A percentile compares a stretch with the other conserved stretches of the same genome.
These are phyloP conservation scores for Hydrocynus forskahlii DNA, from an alignment of 2,797 vertebrate genomes.

Conservation along the genomic window DNA sequence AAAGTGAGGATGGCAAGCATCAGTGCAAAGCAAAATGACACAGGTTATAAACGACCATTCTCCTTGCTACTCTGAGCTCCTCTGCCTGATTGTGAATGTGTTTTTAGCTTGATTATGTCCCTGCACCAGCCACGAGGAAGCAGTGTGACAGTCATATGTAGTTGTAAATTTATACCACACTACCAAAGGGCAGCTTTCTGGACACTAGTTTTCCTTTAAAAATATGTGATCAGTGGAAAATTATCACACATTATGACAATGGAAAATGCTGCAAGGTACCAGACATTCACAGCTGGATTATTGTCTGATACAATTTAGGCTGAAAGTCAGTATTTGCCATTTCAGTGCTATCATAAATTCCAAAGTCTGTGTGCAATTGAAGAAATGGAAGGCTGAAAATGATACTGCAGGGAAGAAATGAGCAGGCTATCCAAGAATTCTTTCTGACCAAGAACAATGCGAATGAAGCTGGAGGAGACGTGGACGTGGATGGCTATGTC, in stretches of 20 bases:
- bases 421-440: background rate
- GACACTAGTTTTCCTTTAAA: background rate
- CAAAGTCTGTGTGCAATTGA: background rate
- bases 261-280: background rate
- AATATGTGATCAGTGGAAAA: background rate
- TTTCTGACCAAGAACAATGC: background rate
- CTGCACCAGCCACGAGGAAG: background rate
- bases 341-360: background rate
- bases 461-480: background rate
- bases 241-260: background rate
- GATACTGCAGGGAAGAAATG: conserved; percentile 4
- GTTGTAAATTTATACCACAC: background rate
- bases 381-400: conserved; percentile 9
- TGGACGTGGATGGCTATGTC: background rate
- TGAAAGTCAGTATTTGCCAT: background rate
- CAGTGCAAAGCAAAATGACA: conserved; percentile 61
- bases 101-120: background rate
- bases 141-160: background rate
- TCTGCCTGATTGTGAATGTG: background rate
- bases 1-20: conserved; percentile 53
- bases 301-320: background rate
- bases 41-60: conserved; percentile 76
- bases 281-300: background rate
- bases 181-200: background rate
- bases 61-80: conserved; percentile 22